phyloP scores from a whole-genome alignment of 2,888 invertebrate genomes.

The Herminia tarsipennalis region DNA sequence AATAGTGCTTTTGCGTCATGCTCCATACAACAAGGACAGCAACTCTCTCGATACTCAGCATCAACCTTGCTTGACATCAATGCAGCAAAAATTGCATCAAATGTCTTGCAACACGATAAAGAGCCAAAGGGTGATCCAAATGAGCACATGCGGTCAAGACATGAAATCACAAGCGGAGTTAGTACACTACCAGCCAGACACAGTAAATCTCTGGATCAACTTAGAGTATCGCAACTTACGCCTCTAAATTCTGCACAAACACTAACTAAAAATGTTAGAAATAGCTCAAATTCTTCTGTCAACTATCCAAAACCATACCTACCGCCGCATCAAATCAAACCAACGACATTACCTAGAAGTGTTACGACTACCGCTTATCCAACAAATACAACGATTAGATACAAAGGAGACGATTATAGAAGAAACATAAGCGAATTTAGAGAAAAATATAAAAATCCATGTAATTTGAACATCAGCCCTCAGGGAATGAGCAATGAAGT shows the following conservation, averaged over 20 bases:
- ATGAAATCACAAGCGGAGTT: conserved; percentile 77
- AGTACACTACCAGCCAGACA: conserved; percentile 89
- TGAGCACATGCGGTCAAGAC: conserved; percentile 69
- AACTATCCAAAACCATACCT: conserved; percentile 79
- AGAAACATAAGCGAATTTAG: conserved; percentile 87
- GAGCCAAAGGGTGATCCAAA: conserved; percentile 60
- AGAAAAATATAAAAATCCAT: conserved; percentile 87
- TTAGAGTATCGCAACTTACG: conserved; percentile 85
- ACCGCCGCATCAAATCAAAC: conserved; percentile 74
- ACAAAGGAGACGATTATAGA: conserved; percentile 84
- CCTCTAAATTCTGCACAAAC: conserved; percentile 66
- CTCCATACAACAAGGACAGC: conserved; percentile 77
- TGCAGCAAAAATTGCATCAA: conserved; percentile 60
- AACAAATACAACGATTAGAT: conserved; percentile 74
- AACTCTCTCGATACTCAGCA: conserved; percentile 86
- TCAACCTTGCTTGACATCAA: conserved; percentile 84
- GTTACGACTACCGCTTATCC: conserved; percentile 79
- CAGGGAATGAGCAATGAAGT: conserved; percentile 76
- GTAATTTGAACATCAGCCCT: conserved; percentile 67
- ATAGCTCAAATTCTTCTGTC: conserved; percentile 74
- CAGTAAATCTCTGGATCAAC: conserved; percentile 93
- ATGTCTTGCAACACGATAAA: conserved; percentile 60
- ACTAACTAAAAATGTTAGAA: conserved; percentile 66
- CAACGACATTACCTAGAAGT: conserved; percentile 80
- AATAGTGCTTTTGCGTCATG: conserved; percentile 76